Conservation (phyloP, 1,140 invertebrate genomes). For the Samia ricini region DNA sequence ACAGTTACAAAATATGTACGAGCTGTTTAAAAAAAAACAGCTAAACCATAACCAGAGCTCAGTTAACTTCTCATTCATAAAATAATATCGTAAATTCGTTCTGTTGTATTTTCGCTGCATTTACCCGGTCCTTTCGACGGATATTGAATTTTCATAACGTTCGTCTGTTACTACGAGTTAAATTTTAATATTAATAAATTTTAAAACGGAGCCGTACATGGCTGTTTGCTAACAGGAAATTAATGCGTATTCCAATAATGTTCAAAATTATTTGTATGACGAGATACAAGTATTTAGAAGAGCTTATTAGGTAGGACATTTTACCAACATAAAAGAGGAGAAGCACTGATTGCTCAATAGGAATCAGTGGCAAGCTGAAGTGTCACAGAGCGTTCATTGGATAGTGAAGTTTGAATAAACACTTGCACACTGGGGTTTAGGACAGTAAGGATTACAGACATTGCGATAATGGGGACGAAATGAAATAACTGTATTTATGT, state of each 20-base stretch:
- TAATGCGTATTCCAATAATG: conserved; percentile 56
- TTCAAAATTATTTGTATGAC: background rate
- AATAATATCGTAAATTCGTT: conserved; percentile 25
- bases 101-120: conserved; percentile 43
- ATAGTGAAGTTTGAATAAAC: too few species aligned
- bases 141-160: conserved; percentile 75
- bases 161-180: conserved; percentile 43
- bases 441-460: too few species aligned
- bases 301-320: too few species aligned
- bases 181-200: conserved; percentile 65
- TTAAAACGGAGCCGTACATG: conserved; percentile 49
- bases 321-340: too few species aligned
- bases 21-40: background rate
- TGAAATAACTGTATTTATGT: too few species aligned
- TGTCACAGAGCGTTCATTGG: too few species aligned
- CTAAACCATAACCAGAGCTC: background rate
- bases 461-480: too few species aligned
- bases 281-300: too few species aligned
- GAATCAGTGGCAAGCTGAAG: too few species aligned
- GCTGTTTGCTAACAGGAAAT: conserved; percentile 67
- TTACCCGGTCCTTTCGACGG: conserved; percentile 41
- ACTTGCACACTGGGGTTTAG: too few species aligned
- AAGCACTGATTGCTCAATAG: too few species aligned
- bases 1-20: background rate
- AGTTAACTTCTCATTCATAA: background rate